Conservation (phyloP, 2,888 invertebrate genomes). For the Caenorhabditis becei region DNA sequence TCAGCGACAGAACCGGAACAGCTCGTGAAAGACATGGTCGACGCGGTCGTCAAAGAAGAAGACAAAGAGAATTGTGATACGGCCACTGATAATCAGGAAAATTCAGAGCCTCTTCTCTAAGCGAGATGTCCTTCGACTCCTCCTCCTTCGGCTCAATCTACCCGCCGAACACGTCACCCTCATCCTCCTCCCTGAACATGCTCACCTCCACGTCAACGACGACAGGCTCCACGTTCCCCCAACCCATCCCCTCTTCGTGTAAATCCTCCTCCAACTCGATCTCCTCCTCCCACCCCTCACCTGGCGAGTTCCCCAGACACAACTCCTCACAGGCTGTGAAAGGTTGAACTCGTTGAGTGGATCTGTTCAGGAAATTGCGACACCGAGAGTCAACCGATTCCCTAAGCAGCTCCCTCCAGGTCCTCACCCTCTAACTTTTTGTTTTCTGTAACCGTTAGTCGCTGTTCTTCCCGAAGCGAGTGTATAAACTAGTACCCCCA, state of each 20-base stretch:
- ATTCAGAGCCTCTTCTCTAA: conserved; percentile 33
- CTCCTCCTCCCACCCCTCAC: conserved; percentile 43
- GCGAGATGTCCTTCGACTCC: conserved; percentile 43
- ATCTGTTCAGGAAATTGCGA: too few species aligned
- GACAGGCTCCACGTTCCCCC: conserved; percentile 14
- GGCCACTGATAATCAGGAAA: not conserved
- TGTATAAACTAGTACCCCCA: not conserved
- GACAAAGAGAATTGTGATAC: not conserved
- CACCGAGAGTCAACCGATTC: conserved; percentile 8
- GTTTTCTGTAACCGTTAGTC: conserved; percentile 22
- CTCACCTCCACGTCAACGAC: not conserved
- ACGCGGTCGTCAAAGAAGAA: too few species aligned
- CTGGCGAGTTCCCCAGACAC: conserved; percentile 49
- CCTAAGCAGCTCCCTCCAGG: not conserved
- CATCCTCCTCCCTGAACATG: conserved; percentile 51
- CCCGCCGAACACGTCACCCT: conserved; percentile 36
- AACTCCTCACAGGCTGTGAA: conserved; percentile 59
- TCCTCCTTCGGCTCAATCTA: not conserved
- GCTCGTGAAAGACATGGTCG: too few species aligned
- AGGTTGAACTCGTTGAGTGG: conserved; percentile 29
- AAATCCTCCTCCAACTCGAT: conserved; percentile 56
- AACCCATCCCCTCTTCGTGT: conserved; percentile 35
- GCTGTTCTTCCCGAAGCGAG: not conserved
- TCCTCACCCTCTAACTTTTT: conserved; percentile 6
- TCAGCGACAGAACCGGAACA: too few species aligned